These are phyloP conservation scores for Rynchops niger DNA, from an alignment of 2,113 vertebrate genomes.

Conservation along the genomic window DNA sequence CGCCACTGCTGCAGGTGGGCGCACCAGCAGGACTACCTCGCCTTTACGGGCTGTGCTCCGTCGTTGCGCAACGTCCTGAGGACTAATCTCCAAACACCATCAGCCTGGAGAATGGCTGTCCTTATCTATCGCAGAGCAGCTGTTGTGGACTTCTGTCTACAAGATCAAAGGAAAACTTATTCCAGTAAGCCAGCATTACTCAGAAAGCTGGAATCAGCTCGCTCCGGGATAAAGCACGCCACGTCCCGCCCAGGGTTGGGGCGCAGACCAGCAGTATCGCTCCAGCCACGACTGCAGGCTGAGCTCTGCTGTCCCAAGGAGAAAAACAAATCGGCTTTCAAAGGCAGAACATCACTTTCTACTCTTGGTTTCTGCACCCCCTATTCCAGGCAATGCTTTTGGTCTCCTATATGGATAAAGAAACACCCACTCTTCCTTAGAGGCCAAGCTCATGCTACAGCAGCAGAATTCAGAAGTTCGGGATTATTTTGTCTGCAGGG, in stretches of 20 bases:
- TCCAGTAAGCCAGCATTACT: not conserved
- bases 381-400: not conserved
- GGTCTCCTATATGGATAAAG: rapidly evolving
- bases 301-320: not conserved
- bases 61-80: not conserved
- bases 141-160: conserved; percentile 24
- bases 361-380: not conserved
- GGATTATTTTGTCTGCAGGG: not conserved
- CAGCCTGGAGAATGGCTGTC: not conserved
- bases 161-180: conserved; percentile 41
- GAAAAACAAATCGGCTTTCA: not conserved
- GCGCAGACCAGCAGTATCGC: not conserved
- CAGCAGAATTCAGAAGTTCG: not conserved
- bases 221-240: not conserved
- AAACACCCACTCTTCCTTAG: not conserved
- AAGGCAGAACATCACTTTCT: not conserved
- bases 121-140: conserved; percentile 45
- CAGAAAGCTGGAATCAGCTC: not conserved
- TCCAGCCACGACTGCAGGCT: not conserved
- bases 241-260: not conserved
- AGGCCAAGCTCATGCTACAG: not conserved
- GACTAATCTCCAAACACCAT: not conserved
- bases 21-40: not conserved
- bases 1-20: rapidly evolving
- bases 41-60: not conserved